These are phyloP conservation scores for Catamblyrhynchus diadema DNA, from an alignment of 2,797 vertebrate genomes.

Conservation along the genomic window DNA sequence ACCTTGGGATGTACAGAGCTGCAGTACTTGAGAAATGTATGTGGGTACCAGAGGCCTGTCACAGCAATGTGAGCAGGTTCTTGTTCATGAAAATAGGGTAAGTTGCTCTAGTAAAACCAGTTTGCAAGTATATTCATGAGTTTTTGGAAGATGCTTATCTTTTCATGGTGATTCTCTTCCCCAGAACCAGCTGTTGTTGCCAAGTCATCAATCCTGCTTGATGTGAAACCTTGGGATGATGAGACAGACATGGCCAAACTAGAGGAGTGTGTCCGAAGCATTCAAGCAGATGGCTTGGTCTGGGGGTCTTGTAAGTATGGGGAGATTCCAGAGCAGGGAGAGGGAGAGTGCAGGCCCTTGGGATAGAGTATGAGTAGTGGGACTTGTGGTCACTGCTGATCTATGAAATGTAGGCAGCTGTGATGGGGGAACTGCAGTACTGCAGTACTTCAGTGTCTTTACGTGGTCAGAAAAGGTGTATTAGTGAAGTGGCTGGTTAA, in stretches of 20 bases:
- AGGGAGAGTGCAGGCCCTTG: not conserved
- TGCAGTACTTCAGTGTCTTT: not conserved
- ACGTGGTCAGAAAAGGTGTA: not conserved
- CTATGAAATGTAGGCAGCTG: not conserved
- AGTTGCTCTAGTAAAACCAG: not conserved
- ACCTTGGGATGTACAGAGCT: accelerated
- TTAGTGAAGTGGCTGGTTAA: not conserved
- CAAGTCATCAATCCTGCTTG: slow-evolving; percentile 90
- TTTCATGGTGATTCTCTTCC: slow-evolving; percentile 15
- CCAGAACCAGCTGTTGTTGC: slow-evolving; percentile 89
- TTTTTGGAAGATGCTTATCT: not conserved
- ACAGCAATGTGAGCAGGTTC: not conserved
- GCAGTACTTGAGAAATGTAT: accelerated
- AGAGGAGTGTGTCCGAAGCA: slow-evolving; percentile 90
- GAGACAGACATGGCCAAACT: slow-evolving; percentile 95
- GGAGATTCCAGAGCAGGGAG: not conserved
- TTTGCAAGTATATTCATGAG: not conserved
- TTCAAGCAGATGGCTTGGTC: slow-evolving; percentile 89
- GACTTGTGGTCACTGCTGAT: not conserved
- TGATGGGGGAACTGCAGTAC: accelerated
- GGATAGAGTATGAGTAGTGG: accelerated
- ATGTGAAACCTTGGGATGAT: slow-evolving; percentile 95
- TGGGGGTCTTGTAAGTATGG: slow-evolving; percentile 93
- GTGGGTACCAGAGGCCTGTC: not conserved
- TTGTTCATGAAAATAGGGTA: not conserved